phyloP scores from a whole-genome alignment of 2,888 invertebrate species.

The Drosophila testacea region DNA sequence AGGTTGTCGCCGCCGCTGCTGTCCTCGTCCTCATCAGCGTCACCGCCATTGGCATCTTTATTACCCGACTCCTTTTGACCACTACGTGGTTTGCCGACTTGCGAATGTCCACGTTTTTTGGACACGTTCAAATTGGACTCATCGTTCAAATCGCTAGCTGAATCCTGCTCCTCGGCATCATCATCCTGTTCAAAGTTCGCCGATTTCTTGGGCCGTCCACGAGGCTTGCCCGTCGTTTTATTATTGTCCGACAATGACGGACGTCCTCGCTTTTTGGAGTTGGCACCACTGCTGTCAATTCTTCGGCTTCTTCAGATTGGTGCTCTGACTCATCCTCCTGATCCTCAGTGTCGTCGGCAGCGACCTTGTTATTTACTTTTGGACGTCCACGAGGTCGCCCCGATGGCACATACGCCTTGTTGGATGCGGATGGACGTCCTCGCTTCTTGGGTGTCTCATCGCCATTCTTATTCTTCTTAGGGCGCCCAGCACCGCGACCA shows the following conservation, averaged over 20 bases:
- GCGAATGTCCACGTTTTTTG: constrained; percentile 56
- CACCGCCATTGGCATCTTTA: constrained; percentile 28
- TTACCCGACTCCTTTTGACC: constrained; percentile 38
- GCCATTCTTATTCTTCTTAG: constrained; percentile 61
- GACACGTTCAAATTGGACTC: constrained; percentile 20
- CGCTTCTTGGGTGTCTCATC: constrained; percentile 52
- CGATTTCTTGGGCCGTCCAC: constrained; percentile 47
- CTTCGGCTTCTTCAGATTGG: constrained; percentile 17
- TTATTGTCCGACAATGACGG: constrained; percentile 26
- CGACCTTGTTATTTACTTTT: constrained; percentile 32
- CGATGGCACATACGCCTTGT: constrained; percentile 56
- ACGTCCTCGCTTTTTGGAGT: constrained; percentile 70
- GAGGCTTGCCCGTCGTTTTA: constrained; percentile 35
- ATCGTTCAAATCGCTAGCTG: constrained; percentile 17
- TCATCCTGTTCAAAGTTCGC: constrained; percentile 5
- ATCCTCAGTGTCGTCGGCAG: constrained; percentile 13
- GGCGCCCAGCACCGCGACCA: constrained; percentile 78
- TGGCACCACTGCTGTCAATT: constrained; percentile 14
- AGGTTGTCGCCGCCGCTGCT: constrained; percentile 16
- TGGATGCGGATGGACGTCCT: constrained; percentile 54
- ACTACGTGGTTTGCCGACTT: constrained; percentile 38
- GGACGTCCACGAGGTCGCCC: constrained; percentile 80
- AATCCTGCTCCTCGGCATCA: constrained; percentile 42
- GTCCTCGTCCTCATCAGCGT: constrained; percentile 27
- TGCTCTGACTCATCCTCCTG: constrained; percentile 32